Evolutionary conservation across 2,113 vertebrate species (phyloP), one percentile per base, ranked within the genome.

Genomic region (Orthonyx spaldingii): DNA sequence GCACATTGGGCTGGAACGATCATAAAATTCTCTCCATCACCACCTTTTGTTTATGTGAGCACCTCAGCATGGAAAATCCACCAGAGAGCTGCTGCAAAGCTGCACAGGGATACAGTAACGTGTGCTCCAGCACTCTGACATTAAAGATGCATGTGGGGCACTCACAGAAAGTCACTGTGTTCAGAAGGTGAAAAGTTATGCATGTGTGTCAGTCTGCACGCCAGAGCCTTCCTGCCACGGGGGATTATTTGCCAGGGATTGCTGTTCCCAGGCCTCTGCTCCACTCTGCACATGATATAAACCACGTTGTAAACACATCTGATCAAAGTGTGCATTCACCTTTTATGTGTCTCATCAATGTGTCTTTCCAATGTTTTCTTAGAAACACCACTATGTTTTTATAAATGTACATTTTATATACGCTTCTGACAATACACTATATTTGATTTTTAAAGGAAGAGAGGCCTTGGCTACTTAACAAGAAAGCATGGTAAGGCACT

Each of bases 261-360:
- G 69, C 94, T 97, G 94, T 97, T 97, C 94, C 81, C 90, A 87
- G 96, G 91, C 84, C 87, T 92, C 81, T 93, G 95, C 96, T 97
- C 86, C 94, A 96, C 93, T 97, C 94, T 70, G 94, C 95, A 93
- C 65, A 81, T 95, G 96, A 64, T 95, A 96, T 84, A 96, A 96
- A 96, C 93, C 92, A 93, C 12, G 60, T 95, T 98, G 97, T 98
- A 98, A 98, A 98, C 97, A 97, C 44, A 97, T 89, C 92, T 94
- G 96, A 96, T 97, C 93, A 96, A 93, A 92, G 88, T 27, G 87
- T 85, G 90, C 94, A 74, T 95, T 96, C 92, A 94, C 84, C 93
- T 97, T 97, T 97, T 93, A 94, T 78, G 97, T 97, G 87, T 96
- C 94, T 96, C 94, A 70, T 94, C 94, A 56, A 69, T 88, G 92